Conservation (phyloP, 2,888 invertebrate genomes). For the Phyllotreta striolata region DNA sequence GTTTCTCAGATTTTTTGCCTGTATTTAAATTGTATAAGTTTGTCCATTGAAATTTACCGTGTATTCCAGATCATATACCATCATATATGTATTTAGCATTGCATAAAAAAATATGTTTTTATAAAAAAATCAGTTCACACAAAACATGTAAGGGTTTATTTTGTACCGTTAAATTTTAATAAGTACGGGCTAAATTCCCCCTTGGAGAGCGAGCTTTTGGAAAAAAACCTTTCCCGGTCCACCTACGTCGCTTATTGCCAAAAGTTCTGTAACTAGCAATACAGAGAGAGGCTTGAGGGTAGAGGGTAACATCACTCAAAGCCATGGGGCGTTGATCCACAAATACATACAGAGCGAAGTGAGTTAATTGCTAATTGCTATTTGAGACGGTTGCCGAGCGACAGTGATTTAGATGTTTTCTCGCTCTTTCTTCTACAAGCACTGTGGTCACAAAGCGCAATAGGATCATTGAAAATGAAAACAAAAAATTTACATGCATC, state of each 20-base stretch:
- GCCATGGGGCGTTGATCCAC: conserved; percentile 51
- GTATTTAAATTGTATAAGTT: too few species aligned
- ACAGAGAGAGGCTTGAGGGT: conserved; percentile 16
- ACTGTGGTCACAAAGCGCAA: not conserved
- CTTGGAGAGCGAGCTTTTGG: not conserved
- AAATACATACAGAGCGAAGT: conserved; percentile 54
- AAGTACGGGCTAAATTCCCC: too few species aligned
- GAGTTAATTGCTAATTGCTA: conserved; percentile 60
- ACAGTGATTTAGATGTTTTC: conserved; percentile 55
- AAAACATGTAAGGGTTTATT: not conserved
- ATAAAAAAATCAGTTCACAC: conserved; percentile 4
- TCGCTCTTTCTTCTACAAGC: conserved; percentile 32
- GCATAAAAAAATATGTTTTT: conserved; percentile 4
- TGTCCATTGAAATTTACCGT: too few species aligned
- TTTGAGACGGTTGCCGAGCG: conserved; percentile 57
- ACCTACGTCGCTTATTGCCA: conserved; percentile 10
- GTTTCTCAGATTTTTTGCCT: too few species aligned
- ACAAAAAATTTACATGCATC: too few species aligned
- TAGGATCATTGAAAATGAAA: too few species aligned
- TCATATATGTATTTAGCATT: too few species aligned
- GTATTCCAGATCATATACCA: not conserved
- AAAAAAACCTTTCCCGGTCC: conserved; percentile 8
- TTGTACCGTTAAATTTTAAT: not conserved
- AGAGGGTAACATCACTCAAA: conserved; percentile 37
- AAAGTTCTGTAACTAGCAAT: conserved; percentile 27